Conservation (phyloP, 2,797 vertebrate species). For the Fistularia commersonii region DNA sequence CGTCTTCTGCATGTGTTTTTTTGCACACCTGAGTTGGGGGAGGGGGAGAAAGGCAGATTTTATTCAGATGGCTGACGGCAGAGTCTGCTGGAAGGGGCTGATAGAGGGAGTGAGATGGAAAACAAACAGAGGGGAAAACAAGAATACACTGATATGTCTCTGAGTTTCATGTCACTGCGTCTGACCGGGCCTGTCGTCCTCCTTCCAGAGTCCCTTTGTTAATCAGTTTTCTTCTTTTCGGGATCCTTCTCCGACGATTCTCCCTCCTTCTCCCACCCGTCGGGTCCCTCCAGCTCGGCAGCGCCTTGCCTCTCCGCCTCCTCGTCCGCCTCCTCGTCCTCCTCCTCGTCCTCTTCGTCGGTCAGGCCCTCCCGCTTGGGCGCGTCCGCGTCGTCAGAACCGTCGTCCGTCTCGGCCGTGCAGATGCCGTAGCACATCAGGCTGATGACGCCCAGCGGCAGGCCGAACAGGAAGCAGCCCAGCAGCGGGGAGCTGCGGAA, state of each 20-base stretch:
- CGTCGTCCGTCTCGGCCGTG: slow-evolving; percentile 88
- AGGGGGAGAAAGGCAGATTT: slow-evolving; percentile 34
- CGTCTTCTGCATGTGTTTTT: too few relatives aligned
- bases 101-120: slow-evolving; percentile 43
- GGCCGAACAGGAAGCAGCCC: slow-evolving; percentile 96
- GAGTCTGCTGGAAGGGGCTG: slow-evolving; percentile 30
- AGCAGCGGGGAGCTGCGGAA: slow-evolving; percentile 94
- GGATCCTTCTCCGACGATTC: slow-evolving; percentile 76
- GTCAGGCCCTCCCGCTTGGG: slow-evolving; percentile 78
- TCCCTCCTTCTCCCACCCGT: slow-evolving; percentile 66
- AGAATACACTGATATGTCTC: slow-evolving; percentile 53
- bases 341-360: slow-evolving; percentile 80
- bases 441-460: slow-evolving; percentile 96
- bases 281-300: slow-evolving; percentile 56
- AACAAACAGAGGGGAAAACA: slow-evolving; percentile 49
- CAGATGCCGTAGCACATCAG: slow-evolving; percentile 99
- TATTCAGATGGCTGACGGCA: slow-evolving; percentile 29
- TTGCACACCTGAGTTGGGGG: too few relatives aligned
- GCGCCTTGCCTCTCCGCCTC: slow-evolving; percentile 48
- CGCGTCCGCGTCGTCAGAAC: slow-evolving; percentile 76
- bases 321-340: slow-evolving; percentile 58
- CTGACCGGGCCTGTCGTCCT: slow-evolving; percentile 48
- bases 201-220: slow-evolving; percentile 56
- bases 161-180: slow-evolving; percentile 62
- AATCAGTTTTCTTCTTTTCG: slow-evolving; percentile 90